phyloP scores from a whole-genome alignment of 1,140 invertebrate species.

The Cephus cinctus region DNA sequence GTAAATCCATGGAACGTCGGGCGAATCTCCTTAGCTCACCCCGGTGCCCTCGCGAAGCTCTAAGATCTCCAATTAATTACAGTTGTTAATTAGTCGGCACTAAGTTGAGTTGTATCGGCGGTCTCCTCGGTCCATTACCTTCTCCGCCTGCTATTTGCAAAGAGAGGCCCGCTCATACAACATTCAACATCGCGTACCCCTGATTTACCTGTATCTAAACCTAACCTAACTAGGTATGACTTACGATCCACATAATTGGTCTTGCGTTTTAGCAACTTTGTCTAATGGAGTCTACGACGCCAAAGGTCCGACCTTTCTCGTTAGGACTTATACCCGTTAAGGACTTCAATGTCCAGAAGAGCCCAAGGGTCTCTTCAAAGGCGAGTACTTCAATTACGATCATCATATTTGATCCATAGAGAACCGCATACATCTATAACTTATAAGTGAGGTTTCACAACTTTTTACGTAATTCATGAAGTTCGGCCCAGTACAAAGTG shows the following conservation, averaged over 20 bases:
- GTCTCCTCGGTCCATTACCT: constrained; percentile 15
- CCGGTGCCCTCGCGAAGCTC: constrained; percentile 8
- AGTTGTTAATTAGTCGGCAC: constrained; percentile 25
- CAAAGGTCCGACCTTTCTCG: background rate
- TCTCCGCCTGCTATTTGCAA: constrained; percentile 5
- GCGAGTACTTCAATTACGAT: too few relatives aligned
- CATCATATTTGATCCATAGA: too few relatives aligned
- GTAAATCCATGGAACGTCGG: constrained; percentile 1
- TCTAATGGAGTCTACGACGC: background rate
- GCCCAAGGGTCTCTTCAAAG: too few relatives aligned
- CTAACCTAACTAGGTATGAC: constrained; percentile 11
- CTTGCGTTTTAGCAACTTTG: constrained; percentile 6
- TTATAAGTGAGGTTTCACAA: too few relatives aligned
- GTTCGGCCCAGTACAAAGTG: too few relatives aligned
- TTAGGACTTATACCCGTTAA: too few relatives aligned
- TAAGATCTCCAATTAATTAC: constrained; percentile 27
- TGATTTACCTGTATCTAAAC: background rate
- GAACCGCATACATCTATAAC: too few relatives aligned
- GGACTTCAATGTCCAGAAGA: too few relatives aligned
- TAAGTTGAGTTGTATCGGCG: constrained; percentile 23
- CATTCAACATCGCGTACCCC: constrained; percentile 9
- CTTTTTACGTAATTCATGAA: too few relatives aligned
- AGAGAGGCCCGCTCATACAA: constrained; percentile 9
- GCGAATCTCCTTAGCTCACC: background rate
- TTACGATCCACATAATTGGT: constrained; percentile 15